phyloP scores from a whole-genome alignment of 2,113 vertebrate species.

The Vireo altiloquus region DNA sequence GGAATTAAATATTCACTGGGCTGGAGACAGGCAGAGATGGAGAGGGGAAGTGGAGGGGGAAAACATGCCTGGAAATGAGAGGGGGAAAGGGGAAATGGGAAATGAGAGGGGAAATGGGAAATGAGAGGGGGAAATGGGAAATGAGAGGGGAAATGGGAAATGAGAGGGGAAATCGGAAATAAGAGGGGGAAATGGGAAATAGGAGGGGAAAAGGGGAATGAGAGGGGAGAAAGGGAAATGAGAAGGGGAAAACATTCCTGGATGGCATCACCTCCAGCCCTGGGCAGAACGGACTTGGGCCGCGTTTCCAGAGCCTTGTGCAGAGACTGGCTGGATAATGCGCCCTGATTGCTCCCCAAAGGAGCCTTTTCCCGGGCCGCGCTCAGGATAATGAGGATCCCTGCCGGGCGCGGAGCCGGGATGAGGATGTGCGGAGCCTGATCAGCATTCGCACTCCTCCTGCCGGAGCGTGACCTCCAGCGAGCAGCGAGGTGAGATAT shows the following conservation, averaged over 20 bases:
- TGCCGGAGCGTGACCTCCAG: constrained; percentile 13
- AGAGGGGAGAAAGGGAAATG: neutral
- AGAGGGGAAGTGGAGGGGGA: neutral
- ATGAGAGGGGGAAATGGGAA: too few relatives aligned
- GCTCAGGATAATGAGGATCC: neutral
- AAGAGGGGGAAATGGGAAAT: neutral
- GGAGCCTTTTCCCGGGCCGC: neutral
- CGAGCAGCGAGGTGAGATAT: constrained; percentile 41
- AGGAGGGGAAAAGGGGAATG: neutral
- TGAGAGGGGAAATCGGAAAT: neutral
- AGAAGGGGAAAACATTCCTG: neutral
- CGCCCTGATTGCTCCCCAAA: neutral
- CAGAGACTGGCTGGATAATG: neutral
- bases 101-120: neutral
- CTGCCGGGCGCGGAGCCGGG: neutral
- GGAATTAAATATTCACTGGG: neutral
- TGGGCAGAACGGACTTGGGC: neutral
- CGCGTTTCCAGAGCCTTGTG: neutral
- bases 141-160: neutral
- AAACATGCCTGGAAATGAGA: neutral
- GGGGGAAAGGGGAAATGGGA: neutral
- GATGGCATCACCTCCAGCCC: neutral
- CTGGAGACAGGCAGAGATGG: neutral
- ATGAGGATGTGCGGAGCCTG: neutral
- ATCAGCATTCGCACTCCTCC: neutral